Base-by-base conservation (phyloP, 2,888 invertebrate genomes). In the Phlogophora meticulosa region DNA sequence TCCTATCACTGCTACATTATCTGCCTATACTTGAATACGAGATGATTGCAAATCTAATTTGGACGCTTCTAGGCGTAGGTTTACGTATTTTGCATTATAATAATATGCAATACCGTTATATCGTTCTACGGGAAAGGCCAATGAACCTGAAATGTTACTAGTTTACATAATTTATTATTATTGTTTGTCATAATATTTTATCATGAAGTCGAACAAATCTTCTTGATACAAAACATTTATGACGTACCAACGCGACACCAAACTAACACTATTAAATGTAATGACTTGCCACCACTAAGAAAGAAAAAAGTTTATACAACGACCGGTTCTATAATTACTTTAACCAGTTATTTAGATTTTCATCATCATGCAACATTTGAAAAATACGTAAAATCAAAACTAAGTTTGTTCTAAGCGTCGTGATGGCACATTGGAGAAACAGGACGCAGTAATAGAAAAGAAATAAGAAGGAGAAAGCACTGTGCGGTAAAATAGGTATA, bases 1-100 rank as follows among this genome's bases (percentile, higher is more conserved):
- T 28, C 10, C 22, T 28, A 61, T 36, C 36, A 53, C 38, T 46
- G 46, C 28, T 3, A 15, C 28, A 69, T 42, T 69, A 28, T 60
- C 20, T 68, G 20, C n/a, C 24, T 60, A 51, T 1, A 22, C 45
- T n/a, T 46, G 22, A 46, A 61, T 52, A n/a, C 24, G 20, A 68
- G 34, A 46, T 40, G 67, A 59, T 67, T 67, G 20, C 40, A 46
- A 34, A 42, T 68, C 52, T 52, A 52, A 68, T 61, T 68, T 61
- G n/a, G 24, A 42, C 69, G 45, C 34, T 52, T 60, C 4, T 4
- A 22, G 28, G 48, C 36, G 40, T 28, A 45, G 9, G 1, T 69
- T 53, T 36, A 68, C 34, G 15, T 53, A 32, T 2, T 36, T 36
- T 7, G 28, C 17, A 36, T 62, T 69, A 48, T 48, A 46, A 46